Evolutionary conservation across 2,888 invertebrate species (phyloP).

Genomic region (Paralinhomoeus sp.): DNA sequence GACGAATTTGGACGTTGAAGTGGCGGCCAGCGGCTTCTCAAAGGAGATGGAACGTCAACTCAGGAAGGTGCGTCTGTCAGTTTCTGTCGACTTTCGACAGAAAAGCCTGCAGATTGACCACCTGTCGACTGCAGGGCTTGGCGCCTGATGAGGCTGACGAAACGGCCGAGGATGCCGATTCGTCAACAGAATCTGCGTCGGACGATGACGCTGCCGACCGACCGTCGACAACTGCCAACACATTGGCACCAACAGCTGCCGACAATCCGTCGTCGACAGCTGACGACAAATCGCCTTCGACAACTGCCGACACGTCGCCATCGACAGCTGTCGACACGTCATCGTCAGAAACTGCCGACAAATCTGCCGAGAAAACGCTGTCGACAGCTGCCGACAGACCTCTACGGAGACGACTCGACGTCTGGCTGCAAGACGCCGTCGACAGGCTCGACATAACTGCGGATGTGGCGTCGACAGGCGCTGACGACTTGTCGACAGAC

Average conservation of each 20-base stretch:
- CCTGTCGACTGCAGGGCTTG: too few species aligned
- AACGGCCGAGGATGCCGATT: too few species aligned
- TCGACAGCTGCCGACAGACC: background rate
- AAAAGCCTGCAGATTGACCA: too few species aligned
- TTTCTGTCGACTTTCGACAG: too few species aligned
- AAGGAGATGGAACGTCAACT: conserved; percentile 32
- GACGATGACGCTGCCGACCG: background rate
- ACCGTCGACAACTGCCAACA: background rate
- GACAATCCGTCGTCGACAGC: background rate
- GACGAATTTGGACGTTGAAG: conserved; percentile 60
- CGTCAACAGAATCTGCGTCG: too few species aligned
- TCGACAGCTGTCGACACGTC: background rate
- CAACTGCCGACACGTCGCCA: background rate
- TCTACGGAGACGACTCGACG: background rate
- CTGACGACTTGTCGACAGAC: too few species aligned
- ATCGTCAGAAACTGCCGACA: background rate
- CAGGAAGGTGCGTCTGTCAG: too few species aligned
- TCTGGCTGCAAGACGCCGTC: background rate
- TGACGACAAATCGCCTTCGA: background rate
- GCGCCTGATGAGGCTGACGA: too few species aligned
- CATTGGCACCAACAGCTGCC: background rate
- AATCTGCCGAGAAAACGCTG: background rate
- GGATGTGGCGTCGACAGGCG: too few species aligned
- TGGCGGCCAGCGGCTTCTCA: conserved; percentile 68
- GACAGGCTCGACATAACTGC: background rate